phyloP scores from a whole-genome alignment of 2,113 vertebrate species.

The Trichomycterus rosablanca region DNA sequence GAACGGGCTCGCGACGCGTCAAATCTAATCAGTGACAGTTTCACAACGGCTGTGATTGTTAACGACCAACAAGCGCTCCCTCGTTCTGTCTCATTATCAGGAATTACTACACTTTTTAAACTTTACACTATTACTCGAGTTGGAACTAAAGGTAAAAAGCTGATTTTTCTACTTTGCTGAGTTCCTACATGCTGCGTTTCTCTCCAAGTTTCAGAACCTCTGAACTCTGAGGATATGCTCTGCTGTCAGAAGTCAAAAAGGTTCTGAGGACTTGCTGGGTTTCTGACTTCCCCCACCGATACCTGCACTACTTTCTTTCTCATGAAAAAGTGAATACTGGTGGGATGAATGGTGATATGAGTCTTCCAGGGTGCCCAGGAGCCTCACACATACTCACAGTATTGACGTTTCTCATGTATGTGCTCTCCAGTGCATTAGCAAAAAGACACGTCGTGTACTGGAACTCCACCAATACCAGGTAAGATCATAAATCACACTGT shows the following conservation, averaged over 20 bases:
- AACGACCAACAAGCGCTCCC: neutral
- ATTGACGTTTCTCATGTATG: slow-evolving; percentile 55
- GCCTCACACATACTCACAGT: slow-evolving; percentile 47
- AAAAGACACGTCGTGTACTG: slow-evolving; percentile 69
- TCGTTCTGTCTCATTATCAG: neutral
- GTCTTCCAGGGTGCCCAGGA: slow-evolving; percentile 47
- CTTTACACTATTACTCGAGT: neutral
- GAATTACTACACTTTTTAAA: neutral
- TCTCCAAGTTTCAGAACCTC: neutral
- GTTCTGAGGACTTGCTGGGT: neutral
- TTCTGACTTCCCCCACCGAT: too few relatives aligned
- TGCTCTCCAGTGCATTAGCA: slow-evolving; percentile 52
- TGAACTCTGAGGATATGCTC: too few relatives aligned
- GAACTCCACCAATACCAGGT: slow-evolving; percentile 71
- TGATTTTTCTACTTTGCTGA: neutral
- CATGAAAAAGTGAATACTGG: too few relatives aligned
- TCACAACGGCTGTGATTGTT: slow-evolving; percentile 25
- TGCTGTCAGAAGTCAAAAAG: too few relatives aligned
- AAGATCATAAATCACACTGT: slow-evolving; percentile 36
- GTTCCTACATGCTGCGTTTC: neutral
- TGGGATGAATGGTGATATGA: slow-evolving; percentile 49
- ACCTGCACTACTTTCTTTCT: too few relatives aligned
- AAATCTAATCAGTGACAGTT: slow-evolving; percentile 37
- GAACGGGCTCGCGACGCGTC: slow-evolving; percentile 27
- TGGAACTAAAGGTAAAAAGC: slow-evolving; percentile 13